Conservation (phyloP, 2,113 vertebrate genomes). For the Cricetomys ansorgei region DNA sequence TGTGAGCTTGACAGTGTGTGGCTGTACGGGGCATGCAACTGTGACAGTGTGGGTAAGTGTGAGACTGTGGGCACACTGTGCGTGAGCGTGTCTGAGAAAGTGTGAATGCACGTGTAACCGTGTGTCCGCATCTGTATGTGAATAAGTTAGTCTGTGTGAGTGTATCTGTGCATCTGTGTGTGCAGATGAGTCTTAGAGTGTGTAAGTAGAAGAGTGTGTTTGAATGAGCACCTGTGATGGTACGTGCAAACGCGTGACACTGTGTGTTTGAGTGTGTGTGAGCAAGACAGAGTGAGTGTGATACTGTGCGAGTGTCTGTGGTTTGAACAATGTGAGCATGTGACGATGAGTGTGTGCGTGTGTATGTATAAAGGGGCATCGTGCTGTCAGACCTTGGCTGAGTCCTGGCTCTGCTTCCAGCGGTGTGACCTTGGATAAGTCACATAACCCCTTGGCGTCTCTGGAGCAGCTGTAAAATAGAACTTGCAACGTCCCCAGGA, state of each 20-base stretch:
- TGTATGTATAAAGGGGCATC: background rate
- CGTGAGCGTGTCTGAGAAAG: background rate
- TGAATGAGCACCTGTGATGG: background rate
- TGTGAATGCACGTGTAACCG: background rate
- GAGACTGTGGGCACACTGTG: background rate
- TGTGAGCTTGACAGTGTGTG: background rate
- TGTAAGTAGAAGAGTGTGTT: background rate
- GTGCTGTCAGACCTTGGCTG: background rate
- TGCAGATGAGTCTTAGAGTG: background rate
- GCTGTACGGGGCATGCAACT: background rate
- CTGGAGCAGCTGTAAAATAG: background rate
- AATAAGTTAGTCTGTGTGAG: background rate
- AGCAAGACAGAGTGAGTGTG: background rate
- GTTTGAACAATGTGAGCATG: background rate
- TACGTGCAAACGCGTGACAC: background rate
- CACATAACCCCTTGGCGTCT: background rate
- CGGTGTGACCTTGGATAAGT: background rate
- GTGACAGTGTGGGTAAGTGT: background rate
- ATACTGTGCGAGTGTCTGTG: background rate
- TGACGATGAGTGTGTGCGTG: no score
- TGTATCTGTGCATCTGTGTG: background rate
- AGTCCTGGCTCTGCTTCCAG: background rate
- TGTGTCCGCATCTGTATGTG: background rate
- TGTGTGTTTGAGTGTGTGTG: background rate
- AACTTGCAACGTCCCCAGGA: background rate